A percentile compares a stretch with the other conserved stretches of the same genome.
phyloP scores from a whole-genome alignment of 2,113 vertebrate species.

The Amazona guildingii region DNA sequence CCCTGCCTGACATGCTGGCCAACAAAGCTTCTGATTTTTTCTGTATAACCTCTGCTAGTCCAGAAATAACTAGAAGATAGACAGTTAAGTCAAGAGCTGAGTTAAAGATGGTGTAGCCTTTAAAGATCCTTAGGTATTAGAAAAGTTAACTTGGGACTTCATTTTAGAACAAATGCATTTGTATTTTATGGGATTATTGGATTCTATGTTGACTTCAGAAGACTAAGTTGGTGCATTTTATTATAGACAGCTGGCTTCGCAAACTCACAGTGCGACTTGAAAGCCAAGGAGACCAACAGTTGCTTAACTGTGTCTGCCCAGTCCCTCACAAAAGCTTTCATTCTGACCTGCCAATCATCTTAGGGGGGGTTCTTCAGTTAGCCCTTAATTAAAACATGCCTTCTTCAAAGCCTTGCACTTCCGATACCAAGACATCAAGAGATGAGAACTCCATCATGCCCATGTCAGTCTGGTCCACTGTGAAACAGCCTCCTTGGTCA shows the following conservation, averaged over 20 bases:
- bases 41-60: neutral
- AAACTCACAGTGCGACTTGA: neutral
- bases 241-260: neutral
- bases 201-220: neutral
- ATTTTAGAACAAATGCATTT: neutral
- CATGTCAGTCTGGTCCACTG: neutral
- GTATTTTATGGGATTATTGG: neutral
- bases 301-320: neutral
- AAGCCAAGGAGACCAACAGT: neutral
- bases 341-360: neutral
- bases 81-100: accelerated
- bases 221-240: neutral
- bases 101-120: neutral
- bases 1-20: neutral
- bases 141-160: neutral
- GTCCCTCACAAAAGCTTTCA: neutral
- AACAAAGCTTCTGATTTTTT: neutral
- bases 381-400: neutral
- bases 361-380: neutral
- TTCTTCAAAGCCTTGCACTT: neutral
- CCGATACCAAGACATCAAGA: neutral
- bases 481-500: neutral
- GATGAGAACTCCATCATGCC: neutral
- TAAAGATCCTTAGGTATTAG: neutral
- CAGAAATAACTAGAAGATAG: neutral